phyloP scores from a whole-genome alignment of 2,888 invertebrate species.

The Mesochorus sp. region DNA sequence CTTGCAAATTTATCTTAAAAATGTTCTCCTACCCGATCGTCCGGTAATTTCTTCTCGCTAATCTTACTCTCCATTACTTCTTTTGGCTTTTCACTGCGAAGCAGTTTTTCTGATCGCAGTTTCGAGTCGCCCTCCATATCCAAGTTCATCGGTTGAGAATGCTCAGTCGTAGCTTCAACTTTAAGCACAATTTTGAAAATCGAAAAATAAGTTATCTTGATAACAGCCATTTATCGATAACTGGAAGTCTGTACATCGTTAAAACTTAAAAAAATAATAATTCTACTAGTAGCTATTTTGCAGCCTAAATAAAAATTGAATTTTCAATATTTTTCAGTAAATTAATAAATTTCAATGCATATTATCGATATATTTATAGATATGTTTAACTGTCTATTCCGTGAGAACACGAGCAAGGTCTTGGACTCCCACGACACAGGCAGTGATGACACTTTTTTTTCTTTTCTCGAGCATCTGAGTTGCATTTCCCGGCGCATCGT shows the following conservation, averaged over 20 bases:
- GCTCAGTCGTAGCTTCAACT: constrained; percentile 14
- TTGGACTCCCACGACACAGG: constrained; percentile 16
- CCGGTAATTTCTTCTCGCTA: not conserved
- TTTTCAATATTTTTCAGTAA: no score
- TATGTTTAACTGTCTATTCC: constrained; percentile 38
- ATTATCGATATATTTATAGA: no score
- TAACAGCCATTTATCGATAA: no score
- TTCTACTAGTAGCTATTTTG: no score
- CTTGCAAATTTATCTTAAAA: not conserved
- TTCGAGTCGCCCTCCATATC: constrained; percentile 3
- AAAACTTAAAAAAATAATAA: no score
- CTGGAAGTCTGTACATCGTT: no score
- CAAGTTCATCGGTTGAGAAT: constrained; percentile 1
- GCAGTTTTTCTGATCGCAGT: constrained; percentile 7
- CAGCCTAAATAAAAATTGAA: no score
- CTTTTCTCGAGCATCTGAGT: constrained; percentile 1
- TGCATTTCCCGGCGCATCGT: constrained; percentile 50
- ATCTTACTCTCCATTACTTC: not conserved
- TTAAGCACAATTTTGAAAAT: no score
- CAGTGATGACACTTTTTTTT: constrained; percentile 18
- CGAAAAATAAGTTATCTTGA: no score
- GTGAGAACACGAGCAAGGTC: constrained; percentile 23
- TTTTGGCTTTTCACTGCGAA: not conserved
- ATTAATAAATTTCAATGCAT: no score
- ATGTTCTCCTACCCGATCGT: constrained; percentile 45